Evolutionary conservation across 1,140 invertebrate genomes (phyloP), one percentile per base, ranked within the genome.

Genomic region (Zaprionus africanus): DNA sequence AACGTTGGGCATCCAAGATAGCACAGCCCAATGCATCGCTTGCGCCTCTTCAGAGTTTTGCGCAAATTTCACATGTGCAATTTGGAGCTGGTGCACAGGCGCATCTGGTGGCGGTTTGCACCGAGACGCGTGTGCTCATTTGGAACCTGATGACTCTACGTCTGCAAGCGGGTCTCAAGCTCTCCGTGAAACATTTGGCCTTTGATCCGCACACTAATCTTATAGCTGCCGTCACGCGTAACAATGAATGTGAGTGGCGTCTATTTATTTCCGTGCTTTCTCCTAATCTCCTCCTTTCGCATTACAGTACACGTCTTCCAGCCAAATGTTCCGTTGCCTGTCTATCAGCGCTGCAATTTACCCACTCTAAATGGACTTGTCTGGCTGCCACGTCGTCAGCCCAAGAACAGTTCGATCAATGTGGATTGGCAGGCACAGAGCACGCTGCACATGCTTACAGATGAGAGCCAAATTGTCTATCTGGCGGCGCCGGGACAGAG

Each of bases 111-210:
- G 84, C 77, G 24, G 94, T 94, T 15, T 95, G 94, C 60, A 81
- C 93, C 0, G 82, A 93, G 26, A 69, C 86, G 36, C 93, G 94
- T 63, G 81, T 97, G 2, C 93, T 94, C 31, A 95, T 96, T 7
- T 97, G 96, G 96, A 95, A 97, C 93, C 91, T 97, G 26, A 92
- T 97, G 58, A 95, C 95, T 2, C 93, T 96, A 2, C 94, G 94
- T 5, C 76, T 96, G 46, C 87, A 93, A 68, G 76, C 82, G 22
- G 88, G 85, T 6, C 76, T 92, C 0, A 92, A 91, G 46, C 64
- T 93, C 9, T 91, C 87, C 5, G 91, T 93, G 6, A 95, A 95
- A 94, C 94, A 94, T 72, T 94, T 96, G 38, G 92, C 94, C 4
- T 79, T 96, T 36, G 96, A 97, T 93, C 94, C 94, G 15, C 85